A percentile compares a stretch with the other conserved stretches of the same genome.
Evolutionary conservation across 2,797 vertebrate species (phyloP).

Genomic region (Nannoperca australis): DNA sequence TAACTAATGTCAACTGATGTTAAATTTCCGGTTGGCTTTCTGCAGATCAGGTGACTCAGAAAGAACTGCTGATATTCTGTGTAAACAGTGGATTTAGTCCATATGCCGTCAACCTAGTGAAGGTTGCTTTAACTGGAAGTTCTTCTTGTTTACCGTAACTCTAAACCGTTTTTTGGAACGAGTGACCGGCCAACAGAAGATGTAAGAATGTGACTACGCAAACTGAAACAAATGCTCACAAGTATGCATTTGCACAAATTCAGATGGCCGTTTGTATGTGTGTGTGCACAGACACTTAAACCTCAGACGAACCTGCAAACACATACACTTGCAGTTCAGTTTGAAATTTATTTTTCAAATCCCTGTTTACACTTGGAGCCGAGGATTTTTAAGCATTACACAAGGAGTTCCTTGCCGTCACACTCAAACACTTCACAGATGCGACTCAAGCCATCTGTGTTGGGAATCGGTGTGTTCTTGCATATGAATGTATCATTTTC

Average conservation of each 20-base stretch:
- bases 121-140: conserved; percentile 19
- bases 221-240: conserved; percentile 13
- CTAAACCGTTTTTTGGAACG: conserved; percentile 43
- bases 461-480: conserved; percentile 1
- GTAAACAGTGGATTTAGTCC: conserved; percentile 10
- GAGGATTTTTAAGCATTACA: conserved; percentile 23
- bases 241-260: not conserved
- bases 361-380: conserved; percentile 44
- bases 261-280: not conserved
- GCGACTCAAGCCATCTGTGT: conserved; percentile 12
- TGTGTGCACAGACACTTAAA: not conserved
- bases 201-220: not conserved
- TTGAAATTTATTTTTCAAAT: conserved; percentile 24
- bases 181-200: conserved; percentile 6
- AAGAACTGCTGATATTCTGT: not conserved
- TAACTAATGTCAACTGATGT: not conserved
- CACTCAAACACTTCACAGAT: conserved; percentile 50
- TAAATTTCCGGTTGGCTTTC: not conserved
- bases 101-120: not conserved
- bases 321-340: conserved; percentile 11
- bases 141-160: conserved; percentile 37
- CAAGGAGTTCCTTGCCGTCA: conserved; percentile 11
- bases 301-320: conserved; percentile 1
- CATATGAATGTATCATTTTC: conserved; percentile 25
- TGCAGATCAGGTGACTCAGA: not conserved